Conservation (phyloP, 2,113 vertebrate species). For the Oncorhynchus gorbuscha region DNA sequence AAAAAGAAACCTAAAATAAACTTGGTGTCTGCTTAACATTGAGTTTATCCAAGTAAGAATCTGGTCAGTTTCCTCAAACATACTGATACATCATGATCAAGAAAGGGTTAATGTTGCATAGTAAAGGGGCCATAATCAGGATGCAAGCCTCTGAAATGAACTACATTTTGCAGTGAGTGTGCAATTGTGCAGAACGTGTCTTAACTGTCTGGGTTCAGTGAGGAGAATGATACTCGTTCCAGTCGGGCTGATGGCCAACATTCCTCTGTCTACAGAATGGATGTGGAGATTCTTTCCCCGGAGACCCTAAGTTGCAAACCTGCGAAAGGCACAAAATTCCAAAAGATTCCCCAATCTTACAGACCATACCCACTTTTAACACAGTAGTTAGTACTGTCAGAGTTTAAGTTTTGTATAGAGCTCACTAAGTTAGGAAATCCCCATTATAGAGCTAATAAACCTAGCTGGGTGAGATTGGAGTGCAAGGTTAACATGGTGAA, state of each 20-base stretch:
- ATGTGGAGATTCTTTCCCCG: constrained; percentile 39
- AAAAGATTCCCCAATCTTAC: too few species aligned
- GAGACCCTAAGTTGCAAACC: constrained; percentile 9
- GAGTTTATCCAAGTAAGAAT: too few species aligned
- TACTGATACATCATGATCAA: too few species aligned
- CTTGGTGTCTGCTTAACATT: too few species aligned
- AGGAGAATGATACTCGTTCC: constrained; percentile 54
- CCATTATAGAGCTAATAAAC: not conserved
- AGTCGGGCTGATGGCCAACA: constrained; percentile 42
- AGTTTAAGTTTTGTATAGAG: too few species aligned
- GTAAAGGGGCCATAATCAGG: too few species aligned
- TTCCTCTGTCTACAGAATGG: constrained; percentile 32
- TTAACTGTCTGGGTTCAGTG: not conserved
- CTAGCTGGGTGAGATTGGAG: constrained; percentile 33
- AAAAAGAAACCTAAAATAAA: constrained; percentile 43
- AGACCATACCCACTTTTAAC: not conserved
- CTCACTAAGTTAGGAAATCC: not conserved
- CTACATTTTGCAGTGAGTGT: too few species aligned
- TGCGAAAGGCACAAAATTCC: too few species aligned
- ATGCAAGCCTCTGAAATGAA: too few species aligned
- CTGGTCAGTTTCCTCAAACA: too few species aligned
- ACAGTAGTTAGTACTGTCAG: not conserved
- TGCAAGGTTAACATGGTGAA: constrained; percentile 48
- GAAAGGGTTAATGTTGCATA: too few species aligned
- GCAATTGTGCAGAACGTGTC: too few species aligned